A percentile compares a stretch with the other conserved stretches of the same genome.
Conservation (phyloP, 2,888 invertebrate species). For the Pristionchus entomophagus region DNA sequence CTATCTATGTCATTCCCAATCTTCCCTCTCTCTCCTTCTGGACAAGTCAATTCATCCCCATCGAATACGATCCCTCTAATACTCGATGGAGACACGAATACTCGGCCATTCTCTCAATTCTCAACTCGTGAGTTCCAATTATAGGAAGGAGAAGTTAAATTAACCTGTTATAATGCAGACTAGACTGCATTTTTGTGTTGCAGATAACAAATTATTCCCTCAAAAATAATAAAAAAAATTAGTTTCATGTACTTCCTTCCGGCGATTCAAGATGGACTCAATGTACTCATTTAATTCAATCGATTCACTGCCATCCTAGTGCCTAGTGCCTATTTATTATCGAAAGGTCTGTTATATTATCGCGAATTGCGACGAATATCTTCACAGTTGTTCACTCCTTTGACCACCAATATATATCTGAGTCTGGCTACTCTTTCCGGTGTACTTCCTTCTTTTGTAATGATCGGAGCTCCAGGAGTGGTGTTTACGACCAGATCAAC, state of each 20-base stretch:
- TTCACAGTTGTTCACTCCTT: not conserved
- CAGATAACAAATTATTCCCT: too few relatives aligned
- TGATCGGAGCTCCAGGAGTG: not conserved
- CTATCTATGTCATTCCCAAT: not conserved
- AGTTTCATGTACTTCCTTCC: slow-evolving; percentile 1
- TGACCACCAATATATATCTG: not conserved
- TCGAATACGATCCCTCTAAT: not conserved
- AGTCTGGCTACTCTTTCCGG: not conserved
- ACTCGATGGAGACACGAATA: not conserved
- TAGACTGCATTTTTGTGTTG: too few relatives aligned
- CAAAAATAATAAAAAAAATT: too few relatives aligned
- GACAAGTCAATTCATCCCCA: not conserved
- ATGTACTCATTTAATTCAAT: not conserved
- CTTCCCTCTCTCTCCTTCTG: not conserved
- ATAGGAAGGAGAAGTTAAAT: too few relatives aligned
- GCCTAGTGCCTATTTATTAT: not conserved
- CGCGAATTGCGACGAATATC: not conserved
- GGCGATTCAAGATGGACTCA: not conserved
- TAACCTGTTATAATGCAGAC: too few relatives aligned
- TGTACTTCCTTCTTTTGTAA: not conserved
- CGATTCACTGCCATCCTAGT: not conserved
- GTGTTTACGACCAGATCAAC: not conserved
- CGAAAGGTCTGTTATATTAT: not conserved
- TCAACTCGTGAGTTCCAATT: slow-evolving; percentile 1
- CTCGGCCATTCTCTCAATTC: not conserved